Conservation (phyloP, 2,888 invertebrate species). For the Tortricodes alternella region DNA sequence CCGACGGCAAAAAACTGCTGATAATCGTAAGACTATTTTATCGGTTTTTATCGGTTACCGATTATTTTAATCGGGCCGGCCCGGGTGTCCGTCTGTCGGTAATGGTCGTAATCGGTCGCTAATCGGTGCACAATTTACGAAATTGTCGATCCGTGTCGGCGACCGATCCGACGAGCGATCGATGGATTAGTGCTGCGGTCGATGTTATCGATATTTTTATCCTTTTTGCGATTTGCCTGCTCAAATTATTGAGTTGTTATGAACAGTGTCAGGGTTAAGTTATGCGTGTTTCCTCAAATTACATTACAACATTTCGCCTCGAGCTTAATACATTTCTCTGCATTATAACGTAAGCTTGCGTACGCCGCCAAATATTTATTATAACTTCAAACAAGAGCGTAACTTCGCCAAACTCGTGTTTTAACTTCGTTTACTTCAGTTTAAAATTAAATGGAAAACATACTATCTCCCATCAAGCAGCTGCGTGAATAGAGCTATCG, state of each 20-base stretch:
- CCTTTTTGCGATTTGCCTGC: slow-evolving; percentile 9
- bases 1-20: slow-evolving; percentile 54
- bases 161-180: slow-evolving; percentile 64
- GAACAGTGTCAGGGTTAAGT: slow-evolving; percentile 23
- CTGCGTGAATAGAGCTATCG: slow-evolving; percentile 51
- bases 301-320: slow-evolving; percentile 33
- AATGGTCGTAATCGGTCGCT: slow-evolving; percentile 81
- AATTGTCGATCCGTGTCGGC: slow-evolving; percentile 81
- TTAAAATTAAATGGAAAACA: slow-evolving; percentile 26
- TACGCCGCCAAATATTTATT: not conserved
- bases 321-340: not conserved
- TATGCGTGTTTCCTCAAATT: slow-evolving; percentile 28
- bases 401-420: slow-evolving; percentile 8
- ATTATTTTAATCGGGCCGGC: slow-evolving; percentile 79
- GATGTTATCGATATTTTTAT: slow-evolving; percentile 45
- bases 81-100: slow-evolving; percentile 80
- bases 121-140: slow-evolving; percentile 82
- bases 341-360: not conserved
- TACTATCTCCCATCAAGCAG: slow-evolving; percentile 28
- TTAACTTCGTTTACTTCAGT: slow-evolving; percentile 5
- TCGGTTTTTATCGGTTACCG: slow-evolving; percentile 78
- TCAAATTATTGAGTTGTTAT: slow-evolving; percentile 26
- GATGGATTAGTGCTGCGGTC: slow-evolving; percentile 60
- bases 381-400: not conserved
- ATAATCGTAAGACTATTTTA: slow-evolving; percentile 68